Conservation (phyloP, 1,140 invertebrate genomes). For the Liolophura sinensis region DNA sequence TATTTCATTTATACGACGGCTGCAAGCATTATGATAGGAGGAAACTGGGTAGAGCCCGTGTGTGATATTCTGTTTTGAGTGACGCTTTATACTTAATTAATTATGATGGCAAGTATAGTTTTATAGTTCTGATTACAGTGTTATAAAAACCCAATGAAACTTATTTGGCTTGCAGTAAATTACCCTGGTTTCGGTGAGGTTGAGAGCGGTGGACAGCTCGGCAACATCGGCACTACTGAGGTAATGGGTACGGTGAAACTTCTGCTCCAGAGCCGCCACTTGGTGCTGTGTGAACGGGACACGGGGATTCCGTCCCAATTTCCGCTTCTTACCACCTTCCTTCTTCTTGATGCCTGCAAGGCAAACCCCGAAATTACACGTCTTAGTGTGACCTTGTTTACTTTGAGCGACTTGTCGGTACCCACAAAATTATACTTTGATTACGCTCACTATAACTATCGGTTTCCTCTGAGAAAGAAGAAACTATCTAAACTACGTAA, state of each 20-base stretch:
- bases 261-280: conserved; percentile 64
- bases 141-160: too few relatives aligned
- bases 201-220: conserved; percentile 63
- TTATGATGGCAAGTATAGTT: too few relatives aligned
- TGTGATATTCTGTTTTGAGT: too few relatives aligned
- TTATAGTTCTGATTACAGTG: too few relatives aligned
- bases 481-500: conserved; percentile 10
- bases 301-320: conserved; percentile 65
- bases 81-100: too few relatives aligned
- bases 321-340: conserved; percentile 56
- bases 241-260: conserved; percentile 66
- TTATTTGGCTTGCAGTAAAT: conserved; percentile 24
- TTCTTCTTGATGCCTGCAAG: conserved; percentile 47
- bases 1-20: too few relatives aligned
- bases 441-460: conserved; percentile 15
- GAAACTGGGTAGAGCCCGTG: too few relatives aligned
- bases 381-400: neutral
- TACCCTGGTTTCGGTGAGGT: conserved; percentile 68
- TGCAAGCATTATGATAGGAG: too few relatives aligned
- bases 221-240: conserved; percentile 66
- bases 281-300: conserved; percentile 69
- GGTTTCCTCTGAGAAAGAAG: conserved; percentile 16
- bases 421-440: conserved; percentile 8
- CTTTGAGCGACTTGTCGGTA: conserved; percentile 13
- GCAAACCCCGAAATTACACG: conserved; percentile 4